These are phyloP conservation scores for Bothrops jararaca DNA, from an alignment of 2,113 vertebrate species.

Conservation along the genomic window DNA sequence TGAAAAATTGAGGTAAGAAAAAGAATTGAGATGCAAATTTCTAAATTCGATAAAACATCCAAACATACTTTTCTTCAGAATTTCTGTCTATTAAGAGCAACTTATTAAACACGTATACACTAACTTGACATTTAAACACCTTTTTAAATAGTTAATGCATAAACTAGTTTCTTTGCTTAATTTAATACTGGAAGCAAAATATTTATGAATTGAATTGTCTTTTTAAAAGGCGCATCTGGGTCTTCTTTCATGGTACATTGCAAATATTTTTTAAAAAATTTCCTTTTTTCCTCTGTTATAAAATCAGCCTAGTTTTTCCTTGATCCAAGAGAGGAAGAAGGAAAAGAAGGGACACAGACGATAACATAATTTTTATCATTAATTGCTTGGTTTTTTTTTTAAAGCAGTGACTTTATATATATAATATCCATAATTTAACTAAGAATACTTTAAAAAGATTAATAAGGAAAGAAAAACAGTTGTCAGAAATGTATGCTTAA, in stretches of 20 bases:
- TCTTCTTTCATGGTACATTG: neutral
- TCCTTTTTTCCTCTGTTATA: neutral
- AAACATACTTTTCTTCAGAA: neutral
- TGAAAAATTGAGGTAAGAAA: neutral
- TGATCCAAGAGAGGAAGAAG: neutral
- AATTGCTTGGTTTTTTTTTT: neutral
- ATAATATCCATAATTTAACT: neutral
- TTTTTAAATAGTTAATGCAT: neutral
- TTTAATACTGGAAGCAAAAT: neutral
- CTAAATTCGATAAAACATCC: neutral
- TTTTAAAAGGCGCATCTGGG: neutral
- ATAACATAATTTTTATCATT: neutral
- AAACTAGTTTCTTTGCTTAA: neutral
- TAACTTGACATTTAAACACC: neutral
- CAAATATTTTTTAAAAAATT: neutral
- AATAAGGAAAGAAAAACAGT: neutral
- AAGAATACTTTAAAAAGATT: neutral
- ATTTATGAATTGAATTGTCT: neutral
- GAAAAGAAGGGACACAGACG: neutral
- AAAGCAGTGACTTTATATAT: neutral
- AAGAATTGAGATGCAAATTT: neutral
- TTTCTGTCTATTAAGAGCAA: neutral
- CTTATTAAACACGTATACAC: neutral
- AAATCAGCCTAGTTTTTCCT: neutral
- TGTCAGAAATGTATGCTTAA: neutral